Percentiles rank a stretch among this genome's conserved stretches.
phyloP scores from a whole-genome alignment of 2,113 vertebrate genomes.

The Nyctibius bracteatus region DNA sequence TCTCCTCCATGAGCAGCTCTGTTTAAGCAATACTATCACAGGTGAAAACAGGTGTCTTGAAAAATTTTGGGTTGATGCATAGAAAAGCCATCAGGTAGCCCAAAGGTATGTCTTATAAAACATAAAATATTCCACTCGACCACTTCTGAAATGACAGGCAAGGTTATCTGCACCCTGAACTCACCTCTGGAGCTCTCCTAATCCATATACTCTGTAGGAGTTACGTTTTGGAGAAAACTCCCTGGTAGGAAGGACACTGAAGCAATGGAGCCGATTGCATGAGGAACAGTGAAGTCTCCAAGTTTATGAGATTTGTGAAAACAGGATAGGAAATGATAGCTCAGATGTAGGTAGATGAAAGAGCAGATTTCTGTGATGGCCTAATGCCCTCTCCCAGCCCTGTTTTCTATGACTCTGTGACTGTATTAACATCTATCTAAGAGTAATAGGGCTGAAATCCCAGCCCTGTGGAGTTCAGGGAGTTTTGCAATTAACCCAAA shows the following conservation, averaged over 20 bases:
- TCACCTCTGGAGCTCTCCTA: background rate
- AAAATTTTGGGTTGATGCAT: background rate
- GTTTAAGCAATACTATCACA: background rate
- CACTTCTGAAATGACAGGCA: background rate
- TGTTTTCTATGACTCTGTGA: fast-evolving
- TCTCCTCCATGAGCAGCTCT: background rate
- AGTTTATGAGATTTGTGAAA: background rate
- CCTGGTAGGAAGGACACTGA: background rate
- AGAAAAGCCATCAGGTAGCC: background rate
- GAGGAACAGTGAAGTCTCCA: background rate
- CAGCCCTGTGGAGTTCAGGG: background rate
- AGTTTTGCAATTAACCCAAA: background rate
- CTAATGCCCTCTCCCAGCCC: background rate
- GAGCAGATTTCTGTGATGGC: background rate
- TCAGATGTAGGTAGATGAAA: background rate
- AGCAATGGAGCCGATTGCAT: background rate
- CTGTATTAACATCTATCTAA: background rate
- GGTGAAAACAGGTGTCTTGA: background rate
- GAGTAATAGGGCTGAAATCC: background rate
- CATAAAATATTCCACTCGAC: background rate
- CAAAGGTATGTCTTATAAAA: background rate
- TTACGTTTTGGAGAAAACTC: background rate
- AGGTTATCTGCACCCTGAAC: background rate
- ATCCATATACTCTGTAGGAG: fast-evolving
- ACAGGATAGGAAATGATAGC: background rate